Base-by-base conservation (phyloP, 2,888 invertebrate genomes). In the Ommatoiulus sabulosus region DNA sequence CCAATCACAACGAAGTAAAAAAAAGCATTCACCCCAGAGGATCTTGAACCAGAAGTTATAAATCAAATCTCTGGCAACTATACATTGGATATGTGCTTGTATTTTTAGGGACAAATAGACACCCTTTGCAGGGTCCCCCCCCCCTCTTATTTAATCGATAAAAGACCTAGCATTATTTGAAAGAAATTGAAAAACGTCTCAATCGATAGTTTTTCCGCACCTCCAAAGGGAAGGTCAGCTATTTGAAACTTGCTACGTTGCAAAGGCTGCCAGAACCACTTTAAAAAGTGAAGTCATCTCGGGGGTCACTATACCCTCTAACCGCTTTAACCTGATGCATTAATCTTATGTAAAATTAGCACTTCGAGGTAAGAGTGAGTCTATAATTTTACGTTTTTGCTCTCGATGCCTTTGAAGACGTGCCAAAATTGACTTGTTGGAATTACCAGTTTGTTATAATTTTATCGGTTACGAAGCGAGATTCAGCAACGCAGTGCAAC, bases 11-110 rank as follows among this genome's bases (percentile, higher is more conserved):
- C 17, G 63, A n/a, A n/a, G n/a, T n/a, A 63, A 63, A 63, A 72
- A 72, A 72, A 52, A 52, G 12, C 52, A 52, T 52, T 24, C 7
- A 20, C 72, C 24, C 20, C 5, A 72, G 72, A 72, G 72, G 72
- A 72, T 72, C 24, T 72, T 72, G 72, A 72, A 72, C 72, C 72
- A 72, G 72, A 72, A 72, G 72, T 24, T 24, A 72, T 72, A 72
- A 72, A 72, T 72, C 72, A 72, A 72, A 24, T n/a, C n/a, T 6
- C 5, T 72, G 72, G 72, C 72, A 8, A 6, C 63, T 63, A 12
- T 63, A n/a, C 63, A 20, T 72, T 20, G 6, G 72, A 20, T 72
- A 20, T 24, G 20, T n/a, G 24, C 24, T 24, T 20, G 72, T 7
- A n/a, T n/a, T n/a, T n/a, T n/a, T 10, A 24, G 72, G n/a, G 20